Base-by-base conservation (phyloP, 2,113 vertebrate genomes). In the Hippocampus barbouri region DNA sequence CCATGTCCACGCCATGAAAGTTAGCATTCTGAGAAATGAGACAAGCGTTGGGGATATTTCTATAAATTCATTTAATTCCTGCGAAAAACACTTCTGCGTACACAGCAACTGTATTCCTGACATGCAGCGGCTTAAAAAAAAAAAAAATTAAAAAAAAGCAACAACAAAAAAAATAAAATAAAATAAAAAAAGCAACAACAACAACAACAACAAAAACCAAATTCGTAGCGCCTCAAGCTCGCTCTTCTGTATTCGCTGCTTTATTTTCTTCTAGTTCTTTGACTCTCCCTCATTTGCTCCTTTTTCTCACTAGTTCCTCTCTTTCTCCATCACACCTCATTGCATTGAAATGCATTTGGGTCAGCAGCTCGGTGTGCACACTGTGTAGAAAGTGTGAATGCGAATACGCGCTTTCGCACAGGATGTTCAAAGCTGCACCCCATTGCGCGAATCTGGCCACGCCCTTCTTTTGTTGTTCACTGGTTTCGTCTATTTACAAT, bases 311-410 rank as follows among this genome's bases (percentile, higher is more conserved):
- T 56, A 54, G 43, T 76, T 79, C 71, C 74, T 74, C 5, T 38
- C 18, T 76, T 70, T 69, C 68, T 81, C 62, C 67, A 71, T 75
- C 23, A 72, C 66, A 76, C 79, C 73, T 76, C 23, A 5, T 79
- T 85, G 77, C 79, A 90, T 91, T 90, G 81, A 90, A 87, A 89
- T 90, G 89, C 82, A 91, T 88, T 90, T 91, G 87, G 89, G 89
- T 91, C 90, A 91, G 82, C 77, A 67, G 77, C 86, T 89, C 84
- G 80, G 78, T 83, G 76, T 75, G 71, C 71, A 82, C 82, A 81
- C 80, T 61, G 56, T 82, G 72, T 85, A 25, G 78, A 87, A 87
- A 83, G 76, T 81, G 68, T 85, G 51, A 71, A 74, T 78, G 70
- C 79, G 64, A 69, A 76, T 66, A 68, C 71, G 41, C 5, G 23